Evolutionary conservation across 2,888 invertebrate species (phyloP).

Genomic region (Agonopterix heracliana): DNA sequence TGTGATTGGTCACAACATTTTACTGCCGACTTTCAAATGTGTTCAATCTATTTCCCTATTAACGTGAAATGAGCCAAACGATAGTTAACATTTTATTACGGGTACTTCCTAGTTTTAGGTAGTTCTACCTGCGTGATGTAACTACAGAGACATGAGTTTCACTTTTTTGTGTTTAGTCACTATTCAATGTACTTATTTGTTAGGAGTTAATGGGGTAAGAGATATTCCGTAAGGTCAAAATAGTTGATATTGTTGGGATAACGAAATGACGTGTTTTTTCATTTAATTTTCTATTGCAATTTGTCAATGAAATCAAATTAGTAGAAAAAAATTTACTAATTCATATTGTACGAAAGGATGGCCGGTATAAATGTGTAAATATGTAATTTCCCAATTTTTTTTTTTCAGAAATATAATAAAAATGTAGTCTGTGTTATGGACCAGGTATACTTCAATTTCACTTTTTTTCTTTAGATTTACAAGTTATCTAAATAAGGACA

Average conservation of each 20-base stretch:
- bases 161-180: slow-evolving; percentile 47
- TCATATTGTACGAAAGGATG: no score
- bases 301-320: no score
- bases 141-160: slow-evolving; percentile 48
- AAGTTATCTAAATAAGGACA: slow-evolving; percentile 6
- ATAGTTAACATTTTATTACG: slow-evolving; percentile 42
- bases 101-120: slow-evolving; percentile 29
- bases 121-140: slow-evolving; percentile 35
- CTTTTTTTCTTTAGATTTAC: slow-evolving; percentile 5
- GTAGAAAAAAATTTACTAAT: no score
- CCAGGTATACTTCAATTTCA: no score
- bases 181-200: slow-evolving; percentile 29
- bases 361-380: no score
- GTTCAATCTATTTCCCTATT: slow-evolving; percentile 38
- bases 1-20: background rate
- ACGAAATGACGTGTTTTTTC: no score
- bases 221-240: slow-evolving; percentile 2
- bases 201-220: slow-evolving; percentile 46
- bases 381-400: no score
- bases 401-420: no score
- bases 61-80: slow-evolving; percentile 36
- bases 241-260: no score
- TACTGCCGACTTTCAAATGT: slow-evolving; percentile 6
- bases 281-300: no score
- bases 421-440: no score